These are phyloP conservation scores for Ormyrus nitidulus DNA, from an alignment of 2,888 invertebrate genomes.

Conservation along the genomic window DNA sequence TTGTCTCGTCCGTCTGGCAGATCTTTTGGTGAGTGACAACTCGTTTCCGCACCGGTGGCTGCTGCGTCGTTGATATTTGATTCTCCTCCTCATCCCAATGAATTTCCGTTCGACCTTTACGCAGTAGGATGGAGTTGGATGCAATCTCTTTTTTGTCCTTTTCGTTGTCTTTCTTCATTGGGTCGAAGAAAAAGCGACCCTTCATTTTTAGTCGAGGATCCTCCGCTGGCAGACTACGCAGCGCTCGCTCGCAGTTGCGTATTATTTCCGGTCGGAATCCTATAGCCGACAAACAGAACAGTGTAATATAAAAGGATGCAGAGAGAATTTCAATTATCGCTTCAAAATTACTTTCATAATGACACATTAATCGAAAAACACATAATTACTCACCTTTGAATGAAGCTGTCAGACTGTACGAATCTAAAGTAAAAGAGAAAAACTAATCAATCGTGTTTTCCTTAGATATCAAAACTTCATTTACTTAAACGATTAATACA, in stretches of 20 bases:
- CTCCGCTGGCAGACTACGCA: slow-evolving; percentile 70
- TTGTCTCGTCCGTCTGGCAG: slow-evolving; percentile 70
- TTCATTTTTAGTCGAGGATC: slow-evolving; percentile 72
- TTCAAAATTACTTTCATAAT: too few relatives aligned
- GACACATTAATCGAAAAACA: too few relatives aligned
- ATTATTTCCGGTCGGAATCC: slow-evolving; percentile 73
- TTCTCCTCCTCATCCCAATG: slow-evolving; percentile 68
- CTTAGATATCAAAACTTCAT: background rate
- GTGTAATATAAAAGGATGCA: too few relatives aligned
- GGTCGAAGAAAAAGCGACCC: slow-evolving; percentile 72
- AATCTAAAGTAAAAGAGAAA: slow-evolving; percentile 64
- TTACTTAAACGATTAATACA: background rate
- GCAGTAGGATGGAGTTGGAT: slow-evolving; percentile 71
- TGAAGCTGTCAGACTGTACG: slow-evolving; percentile 65
- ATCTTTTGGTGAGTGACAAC: slow-evolving; percentile 69
- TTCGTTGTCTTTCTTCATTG: slow-evolving; percentile 60
- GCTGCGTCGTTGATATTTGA: slow-evolving; percentile 37
- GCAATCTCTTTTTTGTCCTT: slow-evolving; percentile 56
- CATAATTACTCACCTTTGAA: slow-evolving; percentile 71
- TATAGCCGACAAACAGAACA: slow-evolving; percentile 54
- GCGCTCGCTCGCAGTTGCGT: slow-evolving; percentile 71
- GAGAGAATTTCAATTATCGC: too few relatives aligned
- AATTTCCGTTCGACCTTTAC: slow-evolving; percentile 66
- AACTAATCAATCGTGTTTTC: slow-evolving; percentile 37
- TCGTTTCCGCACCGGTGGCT: slow-evolving; percentile 44